Percentiles rank a stretch among this genome's conserved stretches.
These are phyloP conservation scores for Acleris emargana DNA, from an alignment of 2,888 invertebrate genomes.

Conservation along the genomic window DNA sequence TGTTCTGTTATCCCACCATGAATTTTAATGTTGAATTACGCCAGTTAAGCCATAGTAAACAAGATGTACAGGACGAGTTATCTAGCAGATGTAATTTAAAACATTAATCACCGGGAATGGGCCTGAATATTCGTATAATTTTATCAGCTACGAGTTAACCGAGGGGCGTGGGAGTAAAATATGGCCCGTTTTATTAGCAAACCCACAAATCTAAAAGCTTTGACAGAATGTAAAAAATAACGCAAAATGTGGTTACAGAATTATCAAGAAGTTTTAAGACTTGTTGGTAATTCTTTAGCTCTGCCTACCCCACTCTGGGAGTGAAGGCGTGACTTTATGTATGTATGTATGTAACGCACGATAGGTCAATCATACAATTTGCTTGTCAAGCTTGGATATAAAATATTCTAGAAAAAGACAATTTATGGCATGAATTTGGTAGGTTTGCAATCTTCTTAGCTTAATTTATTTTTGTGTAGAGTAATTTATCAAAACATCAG, in stretches of 20 bases:
- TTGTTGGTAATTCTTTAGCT: too few relatives aligned
- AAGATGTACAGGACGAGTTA: constrained; percentile 1
- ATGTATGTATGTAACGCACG: too few relatives aligned
- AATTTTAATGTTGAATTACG: constrained; percentile 16
- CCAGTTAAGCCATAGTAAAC: constrained; percentile 21
- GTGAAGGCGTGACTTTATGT: too few relatives aligned
- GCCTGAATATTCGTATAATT: constrained; percentile 16
- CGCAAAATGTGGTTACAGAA: too few relatives aligned
- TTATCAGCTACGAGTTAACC: background rate
- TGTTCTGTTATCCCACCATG: constrained; percentile 8
- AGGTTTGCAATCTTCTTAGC: too few relatives aligned
- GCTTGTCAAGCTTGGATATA: too few relatives aligned
- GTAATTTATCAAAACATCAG: too few relatives aligned
- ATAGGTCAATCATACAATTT: constrained; percentile 14
- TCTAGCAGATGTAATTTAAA: constrained; percentile 19
- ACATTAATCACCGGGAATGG: constrained; percentile 25
- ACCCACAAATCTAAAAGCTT: constrained; percentile 32
- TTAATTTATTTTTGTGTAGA: too few relatives aligned
- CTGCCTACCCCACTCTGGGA: too few relatives aligned
- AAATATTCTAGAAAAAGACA: too few relatives aligned
- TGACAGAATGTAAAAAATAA: constrained; percentile 20
- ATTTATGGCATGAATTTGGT: too few relatives aligned
- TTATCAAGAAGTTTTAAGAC: too few relatives aligned
- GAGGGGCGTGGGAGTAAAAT: constrained; percentile 19
- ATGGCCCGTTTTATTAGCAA: constrained; percentile 44